These are phyloP conservation scores for Meda fulgida DNA, from an alignment of 2,797 vertebrate species.

Conservation along the genomic window DNA sequence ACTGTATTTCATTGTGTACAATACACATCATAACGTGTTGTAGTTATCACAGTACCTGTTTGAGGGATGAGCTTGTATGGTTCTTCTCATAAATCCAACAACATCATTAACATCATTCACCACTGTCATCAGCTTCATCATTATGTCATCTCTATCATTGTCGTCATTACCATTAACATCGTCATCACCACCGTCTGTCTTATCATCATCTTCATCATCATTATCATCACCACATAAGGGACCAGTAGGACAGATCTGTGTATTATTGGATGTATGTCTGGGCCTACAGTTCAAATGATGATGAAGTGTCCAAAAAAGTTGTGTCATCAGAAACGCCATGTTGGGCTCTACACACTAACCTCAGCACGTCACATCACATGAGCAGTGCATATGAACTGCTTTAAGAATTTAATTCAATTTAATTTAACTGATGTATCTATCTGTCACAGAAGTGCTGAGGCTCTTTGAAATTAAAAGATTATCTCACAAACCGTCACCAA, in stretches of 20 bases:
- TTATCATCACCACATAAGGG: not conserved
- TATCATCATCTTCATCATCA: not conserved
- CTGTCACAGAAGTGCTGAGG: conserved; percentile 23
- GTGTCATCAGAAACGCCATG: not conserved
- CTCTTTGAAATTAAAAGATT: conserved; percentile 48
- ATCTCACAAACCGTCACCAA: conserved; percentile 35
- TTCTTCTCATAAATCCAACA: conserved; percentile 9
- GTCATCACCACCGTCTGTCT: not conserved
- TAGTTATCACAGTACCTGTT: conserved; percentile 26
- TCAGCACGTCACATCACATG: not conserved
- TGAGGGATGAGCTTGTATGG: not conserved
- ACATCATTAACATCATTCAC: conserved; percentile 11
- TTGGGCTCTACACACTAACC: not conserved
- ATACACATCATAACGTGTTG: conserved; percentile 7
- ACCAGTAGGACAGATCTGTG: not conserved
- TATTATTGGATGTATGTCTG: not conserved
- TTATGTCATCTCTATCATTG: not conserved
- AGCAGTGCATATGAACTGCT: not conserved
- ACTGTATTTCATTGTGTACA: conserved; percentile 48
- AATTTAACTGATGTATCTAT: conserved; percentile 22
- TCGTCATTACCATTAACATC: not conserved
- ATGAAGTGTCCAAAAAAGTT: not conserved
- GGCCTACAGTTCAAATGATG: conserved; percentile 1
- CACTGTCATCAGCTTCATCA: not conserved
- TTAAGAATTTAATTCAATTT: too few relatives aligned